These are phyloP conservation scores for Cataglyphis albicans DNA, from an alignment of 2,888 invertebrate genomes.

Conservation along the genomic window DNA sequence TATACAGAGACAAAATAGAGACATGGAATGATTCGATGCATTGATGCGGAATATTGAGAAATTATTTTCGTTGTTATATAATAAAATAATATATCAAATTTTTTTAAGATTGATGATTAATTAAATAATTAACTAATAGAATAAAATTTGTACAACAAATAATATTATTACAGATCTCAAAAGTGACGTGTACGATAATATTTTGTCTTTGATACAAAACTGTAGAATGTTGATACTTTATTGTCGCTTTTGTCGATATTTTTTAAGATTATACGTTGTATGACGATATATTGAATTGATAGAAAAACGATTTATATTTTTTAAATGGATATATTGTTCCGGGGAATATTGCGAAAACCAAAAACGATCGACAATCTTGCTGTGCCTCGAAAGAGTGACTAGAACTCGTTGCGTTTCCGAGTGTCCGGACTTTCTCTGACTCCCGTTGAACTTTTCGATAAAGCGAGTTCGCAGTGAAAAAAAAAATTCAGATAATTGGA, in stretches of 20 bases:
- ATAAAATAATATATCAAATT: neutral
- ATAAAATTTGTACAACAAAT: neutral
- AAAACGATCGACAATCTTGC: neutral
- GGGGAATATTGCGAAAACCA: neutral
- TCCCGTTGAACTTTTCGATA: constrained; percentile 43
- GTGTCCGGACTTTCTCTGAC: constrained; percentile 30
- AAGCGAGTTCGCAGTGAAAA: constrained; percentile 34
- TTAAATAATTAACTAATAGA: neutral
- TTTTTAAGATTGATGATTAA: neutral
- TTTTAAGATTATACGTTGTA: neutral
- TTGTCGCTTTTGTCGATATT: neutral
- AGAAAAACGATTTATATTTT: constrained; percentile 2
- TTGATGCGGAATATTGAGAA: neutral
- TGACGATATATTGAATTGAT: neutral
- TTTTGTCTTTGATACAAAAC: neutral
- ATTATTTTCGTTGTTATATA: neutral
- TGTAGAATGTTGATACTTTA: neutral
- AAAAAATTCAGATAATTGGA: constrained; percentile 53
- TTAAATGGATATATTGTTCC: constrained; percentile 8
- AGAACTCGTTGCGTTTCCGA: constrained; percentile 35
- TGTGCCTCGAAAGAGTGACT: neutral
- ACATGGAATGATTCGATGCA: constrained; percentile 4
- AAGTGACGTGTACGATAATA: neutral
- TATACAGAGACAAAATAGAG: neutral
- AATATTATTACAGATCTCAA: neutral